Percentiles rank a stretch among this genome's conserved stretches.
phyloP scores from a whole-genome alignment of 1,140 invertebrate species.

The Doryteuthis pealeii region DNA sequence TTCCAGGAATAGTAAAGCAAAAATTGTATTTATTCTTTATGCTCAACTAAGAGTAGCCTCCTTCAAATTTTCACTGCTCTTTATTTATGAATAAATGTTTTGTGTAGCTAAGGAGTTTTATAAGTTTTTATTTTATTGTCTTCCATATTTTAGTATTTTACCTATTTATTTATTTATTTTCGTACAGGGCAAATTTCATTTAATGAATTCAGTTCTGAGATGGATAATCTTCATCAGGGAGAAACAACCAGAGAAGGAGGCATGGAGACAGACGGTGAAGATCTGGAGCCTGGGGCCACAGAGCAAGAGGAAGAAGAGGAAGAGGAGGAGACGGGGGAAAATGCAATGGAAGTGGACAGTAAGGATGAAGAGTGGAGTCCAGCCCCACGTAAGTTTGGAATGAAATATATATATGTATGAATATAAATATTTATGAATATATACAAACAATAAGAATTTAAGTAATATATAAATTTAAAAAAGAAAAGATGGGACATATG shows the following conservation, averaged over 20 bases:
- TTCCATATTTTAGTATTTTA: not conserved
- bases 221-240: not conserved
- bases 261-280: not conserved
- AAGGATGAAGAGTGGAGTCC: constrained; percentile 11
- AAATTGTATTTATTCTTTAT: too few relatives aligned
- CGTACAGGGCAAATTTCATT: constrained; percentile 5
- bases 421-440: too few relatives aligned
- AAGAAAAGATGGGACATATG: too few relatives aligned
- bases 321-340: not conserved
- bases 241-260: not conserved
- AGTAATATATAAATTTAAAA: too few relatives aligned
- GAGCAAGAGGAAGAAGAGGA: constrained; percentile 8
- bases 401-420: too few relatives aligned
- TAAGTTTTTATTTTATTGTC: too few relatives aligned
- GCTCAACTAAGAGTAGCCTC: too few relatives aligned
- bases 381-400: not conserved
- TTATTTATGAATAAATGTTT: too few relatives aligned
- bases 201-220: constrained; percentile 16
- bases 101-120: too few relatives aligned
- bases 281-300: not conserved
- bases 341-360: not conserved
- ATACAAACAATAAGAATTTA: too few relatives aligned
- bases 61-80: too few relatives aligned
- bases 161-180: not conserved
- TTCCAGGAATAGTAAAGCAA: too few relatives aligned